These are phyloP conservation scores for Drosophila quinaria DNA, from an alignment of 2,888 invertebrate genomes.

Conservation along the genomic window DNA sequence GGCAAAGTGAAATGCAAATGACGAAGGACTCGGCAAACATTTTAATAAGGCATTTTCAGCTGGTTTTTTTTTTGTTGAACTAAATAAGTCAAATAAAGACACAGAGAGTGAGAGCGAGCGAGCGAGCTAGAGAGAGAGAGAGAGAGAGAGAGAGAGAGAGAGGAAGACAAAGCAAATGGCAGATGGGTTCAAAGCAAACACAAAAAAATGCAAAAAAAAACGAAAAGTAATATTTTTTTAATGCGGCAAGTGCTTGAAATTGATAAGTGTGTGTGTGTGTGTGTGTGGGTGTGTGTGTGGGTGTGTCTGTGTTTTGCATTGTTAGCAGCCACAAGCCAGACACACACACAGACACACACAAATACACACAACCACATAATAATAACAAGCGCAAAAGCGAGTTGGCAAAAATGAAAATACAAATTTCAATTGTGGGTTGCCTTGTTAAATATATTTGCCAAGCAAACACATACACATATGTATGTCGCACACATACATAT, in stretches of 20 bases:
- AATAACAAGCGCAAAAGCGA: conserved; percentile 34
- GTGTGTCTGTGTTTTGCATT: conserved; percentile 39
- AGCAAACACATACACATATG: conserved; percentile 34
- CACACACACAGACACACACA: conserved; percentile 14
- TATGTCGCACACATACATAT: conserved; percentile 7
- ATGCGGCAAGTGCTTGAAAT: conserved; percentile 75
- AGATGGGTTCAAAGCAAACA: conserved; percentile 33
- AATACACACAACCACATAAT: conserved; percentile 14
- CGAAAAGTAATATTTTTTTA: conserved; percentile 58
- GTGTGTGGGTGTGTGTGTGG: conserved; percentile 12
- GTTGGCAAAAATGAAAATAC: conserved; percentile 54
- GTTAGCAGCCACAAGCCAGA: conserved; percentile 55
- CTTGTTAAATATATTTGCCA: conserved; percentile 58
- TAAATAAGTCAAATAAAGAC: conserved; percentile 74
- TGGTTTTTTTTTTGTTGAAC: conserved; percentile 34
- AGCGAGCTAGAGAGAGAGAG: background rate
- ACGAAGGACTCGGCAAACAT: conserved; percentile 57
- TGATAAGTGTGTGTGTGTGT: conserved; percentile 56
- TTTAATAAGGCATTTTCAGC: conserved; percentile 67
- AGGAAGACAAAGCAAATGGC: conserved; percentile 19
- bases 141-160: background rate
- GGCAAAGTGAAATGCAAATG: conserved; percentile 69
- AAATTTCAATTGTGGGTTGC: conserved; percentile 61
- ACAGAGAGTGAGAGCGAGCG: background rate
- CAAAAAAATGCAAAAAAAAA: conserved; percentile 41